Percentiles rank a stretch among this genome's conserved stretches.
Evolutionary conservation across 2,797 vertebrate species (phyloP).

Genomic region (Prunella strophiata): DNA sequence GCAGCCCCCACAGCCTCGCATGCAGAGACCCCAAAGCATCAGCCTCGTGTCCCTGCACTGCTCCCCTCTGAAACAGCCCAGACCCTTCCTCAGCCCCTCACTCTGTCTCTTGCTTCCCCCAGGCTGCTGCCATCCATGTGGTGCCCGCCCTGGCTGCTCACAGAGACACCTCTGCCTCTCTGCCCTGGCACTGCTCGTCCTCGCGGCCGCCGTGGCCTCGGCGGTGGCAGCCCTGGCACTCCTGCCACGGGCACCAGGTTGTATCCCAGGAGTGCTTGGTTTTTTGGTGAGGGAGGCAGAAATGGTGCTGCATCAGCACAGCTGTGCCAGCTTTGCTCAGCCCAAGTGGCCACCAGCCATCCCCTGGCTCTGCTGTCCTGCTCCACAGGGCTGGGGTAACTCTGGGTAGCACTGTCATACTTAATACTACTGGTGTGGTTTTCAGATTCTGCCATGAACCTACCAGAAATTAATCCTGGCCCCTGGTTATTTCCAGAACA

Average conservation of each 20-base stretch:
- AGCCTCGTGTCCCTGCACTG: fast-evolving
- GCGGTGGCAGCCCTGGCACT: conserved; percentile 22
- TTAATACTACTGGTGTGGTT: not conserved
- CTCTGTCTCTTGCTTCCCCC: not conserved
- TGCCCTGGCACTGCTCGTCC: conserved; percentile 15
- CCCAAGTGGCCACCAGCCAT: fast-evolving
- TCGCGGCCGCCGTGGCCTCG: not conserved
- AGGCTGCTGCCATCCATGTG: conserved; percentile 8
- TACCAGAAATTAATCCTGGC: not conserved
- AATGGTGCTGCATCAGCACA: not conserved
- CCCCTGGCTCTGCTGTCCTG: not conserved
- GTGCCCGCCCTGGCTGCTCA: not conserved
- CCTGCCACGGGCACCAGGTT: conserved; percentile 66
- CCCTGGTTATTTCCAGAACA: not conserved
- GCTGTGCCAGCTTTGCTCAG: not conserved
- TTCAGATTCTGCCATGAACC: not conserved
- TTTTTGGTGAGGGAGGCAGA: not conserved
- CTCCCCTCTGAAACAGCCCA: not conserved
- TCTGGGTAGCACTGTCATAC: not conserved
- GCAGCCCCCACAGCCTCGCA: fast-evolving
- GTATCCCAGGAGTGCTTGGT: fast-evolving
- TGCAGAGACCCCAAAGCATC: fast-evolving
- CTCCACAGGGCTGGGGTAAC: not conserved
- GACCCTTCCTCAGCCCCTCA: not conserved
- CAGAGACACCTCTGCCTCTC: conserved; percentile 48